Conservation (phyloP, 30 jellyfish, hydroid and myxozoan genomes). For the Phacellophora camtschatica region DNA sequence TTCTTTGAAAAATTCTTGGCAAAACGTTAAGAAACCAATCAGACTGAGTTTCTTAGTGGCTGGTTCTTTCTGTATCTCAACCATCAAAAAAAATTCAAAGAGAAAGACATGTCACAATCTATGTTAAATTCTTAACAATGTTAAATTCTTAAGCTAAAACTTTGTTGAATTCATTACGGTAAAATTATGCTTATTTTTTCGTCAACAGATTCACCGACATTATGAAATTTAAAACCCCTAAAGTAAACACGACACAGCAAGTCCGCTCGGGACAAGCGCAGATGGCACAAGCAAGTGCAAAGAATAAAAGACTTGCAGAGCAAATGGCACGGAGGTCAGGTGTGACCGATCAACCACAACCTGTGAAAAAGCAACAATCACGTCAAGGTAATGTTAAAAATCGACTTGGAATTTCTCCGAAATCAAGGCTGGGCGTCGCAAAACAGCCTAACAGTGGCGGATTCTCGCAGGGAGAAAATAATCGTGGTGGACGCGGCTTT, state of each 20-base stretch:
- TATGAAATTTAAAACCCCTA: conserved; percentile 75
- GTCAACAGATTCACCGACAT: conserved; percentile 69
- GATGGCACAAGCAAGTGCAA: conserved; percentile 77
- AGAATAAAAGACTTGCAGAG: conserved; percentile 87
- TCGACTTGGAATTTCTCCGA: conserved; percentile 49
- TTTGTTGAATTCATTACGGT: background rate
- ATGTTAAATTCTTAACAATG: too few species aligned
- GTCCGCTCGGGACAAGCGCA: conserved; percentile 38
- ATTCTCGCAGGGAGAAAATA: conserved; percentile 7
- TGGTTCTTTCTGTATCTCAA: too few species aligned
- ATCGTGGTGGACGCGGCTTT: background rate
- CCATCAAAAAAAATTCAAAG: too few species aligned
- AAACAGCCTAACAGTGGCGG: background rate
- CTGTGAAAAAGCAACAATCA: too few species aligned
- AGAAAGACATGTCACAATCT: too few species aligned
- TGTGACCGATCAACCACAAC: background rate
- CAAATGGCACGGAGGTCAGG: conserved; percentile 89
- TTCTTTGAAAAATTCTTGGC: too few species aligned
- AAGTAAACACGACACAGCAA: background rate
- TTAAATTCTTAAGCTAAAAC: too few species aligned
- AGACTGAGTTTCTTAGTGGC: too few species aligned
- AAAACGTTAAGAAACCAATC: too few species aligned
- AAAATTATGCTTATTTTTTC: background rate
- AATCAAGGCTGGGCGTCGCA: conserved; percentile 40
- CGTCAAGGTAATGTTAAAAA: conserved; percentile 24